Evolutionary conservation across 2,888 invertebrate species (phyloP), one percentile per base, ranked within the genome.

Genomic region (Drosophila borealis): DNA sequence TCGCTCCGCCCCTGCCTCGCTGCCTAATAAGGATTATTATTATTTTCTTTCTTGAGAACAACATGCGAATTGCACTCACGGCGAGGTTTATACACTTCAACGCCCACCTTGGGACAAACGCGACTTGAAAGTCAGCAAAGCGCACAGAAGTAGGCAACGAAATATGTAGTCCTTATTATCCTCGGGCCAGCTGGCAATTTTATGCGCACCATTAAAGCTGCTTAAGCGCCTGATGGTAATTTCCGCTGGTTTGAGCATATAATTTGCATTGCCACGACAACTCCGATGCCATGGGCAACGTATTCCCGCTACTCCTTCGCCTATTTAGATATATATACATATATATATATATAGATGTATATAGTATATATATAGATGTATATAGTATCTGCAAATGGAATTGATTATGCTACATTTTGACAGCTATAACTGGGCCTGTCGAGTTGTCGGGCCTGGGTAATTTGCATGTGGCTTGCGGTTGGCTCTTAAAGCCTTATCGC

Each of bases 151-250:
- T 78, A 84, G 83, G 80, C 88, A 87, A 81, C 56, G 36, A 25
- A 60, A 62, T 50, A 25, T 50, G 54, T 50, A 55, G 25, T 57
- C 25, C 66, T 54, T 56, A 57, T 74, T 78, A 68, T 74, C 54
- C 61, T 42, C 54, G 55, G 75, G 71, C 66, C 60, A 70, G 64
- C 68, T 64, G 80, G 70, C 73, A 65, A 65, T 79, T 70, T 70
- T 48, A 55, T 80, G 71, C 69, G 73, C 85, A 34, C 74, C 81
- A 88, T 89, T 88, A 88, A 89, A 85, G 83, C 83, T 62, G 78
- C 74, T 80, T 80, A 74, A 70, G 70, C 72, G 71, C 66, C 78
- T 73, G 66, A 70, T 66, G 80, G 82, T 74, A 79, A 81, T 73
- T 68, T 70, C 42, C 55, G 39, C 34, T 63, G 65, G 45, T 25